Evolutionary conservation across 2,797 vertebrate species (phyloP), one percentile per base, ranked within the genome.

Genomic region (Pachyuromys duprasi): DNA sequence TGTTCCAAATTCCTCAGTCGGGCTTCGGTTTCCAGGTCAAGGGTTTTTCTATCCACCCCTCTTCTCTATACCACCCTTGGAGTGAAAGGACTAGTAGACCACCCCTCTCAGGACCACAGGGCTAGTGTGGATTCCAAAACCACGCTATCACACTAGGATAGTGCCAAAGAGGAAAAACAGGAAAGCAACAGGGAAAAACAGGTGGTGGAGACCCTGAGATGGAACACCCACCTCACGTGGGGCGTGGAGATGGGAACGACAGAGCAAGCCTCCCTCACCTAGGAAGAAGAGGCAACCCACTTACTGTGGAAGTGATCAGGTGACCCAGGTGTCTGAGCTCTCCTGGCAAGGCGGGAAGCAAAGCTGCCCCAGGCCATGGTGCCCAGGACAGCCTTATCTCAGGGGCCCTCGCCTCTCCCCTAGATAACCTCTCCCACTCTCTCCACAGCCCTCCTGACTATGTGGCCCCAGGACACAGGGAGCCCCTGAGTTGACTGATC

Each of bases 11-110:
- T 45, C 36, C 45, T 11, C 11, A 42, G 69, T 33, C 57, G n/a
- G 1, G 26, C 65, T 74, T 90, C 70, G 31, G 83, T 74, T 75
- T 96, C 75, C 96, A 95, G 97, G 92, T 84, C 95, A 96, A 95
- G 94, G 36, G 75, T 90, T 81, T 53, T 69, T 80, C 62, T 49
- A 72, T 70, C 31, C 63, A 74, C 39, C n/a, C 39, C 60, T 76
- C 18, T 69, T 63, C 9, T 36, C 39, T 1, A 28, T 6, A 57
- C 22, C 22, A 79, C 45, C n/a, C 24, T n/a, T 11, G 7, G 49
- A 13, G 74, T 7, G 9, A 89, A 92, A 80, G 63, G 49, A 39
- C 26, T 11, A 55, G 87, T 22, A 22, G 57, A n/a, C 63, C 45
- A 57, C 13, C 28, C 36, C 67, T n/a, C 39, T 91, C 24, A 42